Base-by-base conservation (phyloP, 2,113 vertebrate species). In the Antigone vipio region DNA sequence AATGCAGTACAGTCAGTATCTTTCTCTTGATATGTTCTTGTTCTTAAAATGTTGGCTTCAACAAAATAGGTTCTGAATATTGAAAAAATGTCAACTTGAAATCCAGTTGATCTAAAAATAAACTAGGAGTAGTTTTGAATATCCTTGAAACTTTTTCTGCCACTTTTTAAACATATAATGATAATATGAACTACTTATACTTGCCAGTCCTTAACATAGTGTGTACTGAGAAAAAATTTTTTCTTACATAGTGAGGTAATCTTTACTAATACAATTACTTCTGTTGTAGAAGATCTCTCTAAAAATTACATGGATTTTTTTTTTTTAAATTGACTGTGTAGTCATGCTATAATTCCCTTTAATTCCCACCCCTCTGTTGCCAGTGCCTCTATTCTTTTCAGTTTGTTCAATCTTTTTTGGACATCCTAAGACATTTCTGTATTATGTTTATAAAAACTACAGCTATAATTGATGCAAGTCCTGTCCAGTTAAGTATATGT, bases 41-140 rank as follows among this genome's bases (percentile, higher is more conserved):
- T 63, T 92, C 42, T 94, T 87, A 73, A 88, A 64, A 79, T 35
- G 38, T 50, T 93, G 88, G 11, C 42, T 86, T 89, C 50, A 84
- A 67, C 42, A 78, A 67, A 95, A 47, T 88, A 66, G 56, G 47
- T 62, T 95, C 49, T 94, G 50, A 83, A 35, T 96, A 80, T 67
- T 91, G 83, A 74, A 59, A 50, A 88, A 40, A 44, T 55, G 47
- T 80, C 85, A 84, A 7, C 44, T 30, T 90, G 90, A 93, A 92
- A 67, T 88, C n/a, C 77, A 26, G 49, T 38, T 35, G 64, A 66
- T 85, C 38, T 83, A 59, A 95, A 93, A 94, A 80, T 76, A 78
- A 69, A 44, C 22, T 19, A 49, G 8, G 14, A 67, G 32, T 66
- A 35, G 32, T 80, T 86, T 78, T 76, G 50, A 44, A 26, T 88